Percentiles rank a stretch among this genome's conserved stretches.
These are phyloP conservation scores for Sclerodermus sp. DNA, from an alignment of 2,888 invertebrate genomes.

Conservation along the genomic window DNA sequence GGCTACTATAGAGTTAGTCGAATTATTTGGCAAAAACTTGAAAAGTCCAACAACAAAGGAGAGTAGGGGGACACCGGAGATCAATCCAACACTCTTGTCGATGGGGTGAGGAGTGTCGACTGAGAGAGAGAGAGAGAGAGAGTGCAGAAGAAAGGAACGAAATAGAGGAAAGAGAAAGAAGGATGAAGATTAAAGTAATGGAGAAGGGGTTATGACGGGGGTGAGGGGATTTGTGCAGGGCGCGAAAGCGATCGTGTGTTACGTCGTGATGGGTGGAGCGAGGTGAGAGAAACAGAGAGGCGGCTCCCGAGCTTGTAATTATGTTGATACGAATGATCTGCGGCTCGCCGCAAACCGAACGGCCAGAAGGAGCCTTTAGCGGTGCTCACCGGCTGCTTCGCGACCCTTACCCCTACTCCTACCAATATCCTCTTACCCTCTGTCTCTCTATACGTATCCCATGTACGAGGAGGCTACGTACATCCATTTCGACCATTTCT, in stretches of 20 bases:
- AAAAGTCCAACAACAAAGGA: no score
- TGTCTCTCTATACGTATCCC: background rate
- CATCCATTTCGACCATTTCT: background rate
- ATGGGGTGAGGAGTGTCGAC: constrained; percentile 25
- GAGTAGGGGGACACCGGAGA: no score
- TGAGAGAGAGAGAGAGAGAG: constrained; percentile 9
- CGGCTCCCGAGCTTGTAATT: constrained; percentile 59
- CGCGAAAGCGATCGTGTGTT: constrained; percentile 47
- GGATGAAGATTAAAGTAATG: constrained; percentile 8
- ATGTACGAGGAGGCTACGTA: no score
- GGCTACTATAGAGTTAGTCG: no score
- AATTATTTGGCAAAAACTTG: no score
- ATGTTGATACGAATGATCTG: constrained; percentile 60
- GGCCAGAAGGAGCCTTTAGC: constrained; percentile 48
- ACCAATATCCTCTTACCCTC: background rate
- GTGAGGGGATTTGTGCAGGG: constrained; percentile 26
- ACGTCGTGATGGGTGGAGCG: constrained; percentile 56
- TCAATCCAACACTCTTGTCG: constrained; percentile 7
- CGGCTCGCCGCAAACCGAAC: constrained; percentile 51
- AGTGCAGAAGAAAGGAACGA: background rate
- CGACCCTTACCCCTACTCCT: constrained; percentile 12
- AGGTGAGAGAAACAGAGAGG: constrained; percentile 57
- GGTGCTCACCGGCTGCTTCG: constrained; percentile 49
- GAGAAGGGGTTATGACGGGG: background rate
- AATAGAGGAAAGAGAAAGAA: constrained; percentile 10